Base-by-base conservation (phyloP, 2,113 vertebrate genomes). In the Toxostoma redivivum region DNA sequence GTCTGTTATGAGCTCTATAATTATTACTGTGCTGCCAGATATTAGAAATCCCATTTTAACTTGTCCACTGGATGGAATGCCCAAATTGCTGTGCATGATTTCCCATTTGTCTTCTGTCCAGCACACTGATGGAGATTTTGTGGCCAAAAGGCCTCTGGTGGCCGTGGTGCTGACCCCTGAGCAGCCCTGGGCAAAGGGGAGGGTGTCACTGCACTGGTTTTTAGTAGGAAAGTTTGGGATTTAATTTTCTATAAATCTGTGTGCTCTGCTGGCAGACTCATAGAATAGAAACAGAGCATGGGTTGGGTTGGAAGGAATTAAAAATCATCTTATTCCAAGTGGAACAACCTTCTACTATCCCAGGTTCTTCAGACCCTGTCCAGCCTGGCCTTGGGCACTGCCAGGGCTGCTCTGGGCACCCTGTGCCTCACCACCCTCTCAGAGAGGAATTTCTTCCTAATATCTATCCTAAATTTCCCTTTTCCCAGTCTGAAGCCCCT, bases 1-100 rank as follows among this genome's bases (percentile, higher is more conserved):
- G 64, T 6, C 67, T 30, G 71, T 48, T 42, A 30, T 15, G 40
- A 73, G 77, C 56, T 62, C 8, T 30, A 2, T 28, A 31, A 81
- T 81, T 77, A 74, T 54, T 44, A 73, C 33, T 15, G 4, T 66
- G 35, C 11, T 60, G 44, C 11, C 64, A 61, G 50, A 61, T 47
- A 45, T 53, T 4, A 19, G 57, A 27, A 15, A 58, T 28, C 31
- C 7, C 23, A 18, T 50, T 42, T 50, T 31, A 24, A 7, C 51
- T 21, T 37, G 31, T 28, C 54, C 20, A 0, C 14, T 3, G 30
- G 11, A 37, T 23, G 56, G 45, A 57, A 53, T 18, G 37, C 12
- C 66, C 13, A 4, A 3, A 22, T 19, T 64, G n/a, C 0, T 35
- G 18, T 2, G 2, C 3, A 0, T 9, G 12, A 60, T 53, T 33